These are phyloP conservation scores for Oceanodroma leucorhoa DNA, from an alignment of 2,797 vertebrate species.

Conservation along the genomic window DNA sequence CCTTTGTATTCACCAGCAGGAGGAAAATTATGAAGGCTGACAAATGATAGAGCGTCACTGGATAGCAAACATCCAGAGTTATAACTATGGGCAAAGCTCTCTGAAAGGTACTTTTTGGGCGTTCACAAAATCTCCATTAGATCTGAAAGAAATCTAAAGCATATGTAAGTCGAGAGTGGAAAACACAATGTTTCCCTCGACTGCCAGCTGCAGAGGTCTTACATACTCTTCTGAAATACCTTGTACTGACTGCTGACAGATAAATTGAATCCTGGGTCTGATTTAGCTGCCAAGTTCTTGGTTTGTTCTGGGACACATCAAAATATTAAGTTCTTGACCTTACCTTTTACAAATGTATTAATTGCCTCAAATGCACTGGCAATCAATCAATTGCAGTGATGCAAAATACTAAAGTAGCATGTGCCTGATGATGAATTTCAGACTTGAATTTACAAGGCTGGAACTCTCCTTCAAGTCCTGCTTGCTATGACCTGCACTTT, in stretches of 20 bases:
- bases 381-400: neutral
- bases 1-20: neutral
- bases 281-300: neutral
- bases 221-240: neutral
- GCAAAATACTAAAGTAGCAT: neutral
- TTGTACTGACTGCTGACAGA: neutral
- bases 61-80: neutral
- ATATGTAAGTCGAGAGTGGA: fast-evolving
- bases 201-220: neutral
- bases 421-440: neutral
- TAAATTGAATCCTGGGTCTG: neutral
- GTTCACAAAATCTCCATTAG: neutral
- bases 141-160: neutral
- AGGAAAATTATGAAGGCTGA: neutral
- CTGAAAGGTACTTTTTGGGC: neutral
- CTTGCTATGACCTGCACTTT: neutral
- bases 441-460: neutral
- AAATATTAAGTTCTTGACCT: neutral
- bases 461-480: neutral
- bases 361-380: neutral
- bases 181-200: neutral
- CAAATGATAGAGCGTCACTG: neutral
- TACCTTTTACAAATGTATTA: neutral
- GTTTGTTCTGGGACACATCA: neutral
- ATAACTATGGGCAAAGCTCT: neutral